A percentile compares a stretch with the other conserved stretches of the same genome.
phyloP scores from a whole-genome alignment of 2,113 vertebrate genomes.

The Vicugna pacos region DNA sequence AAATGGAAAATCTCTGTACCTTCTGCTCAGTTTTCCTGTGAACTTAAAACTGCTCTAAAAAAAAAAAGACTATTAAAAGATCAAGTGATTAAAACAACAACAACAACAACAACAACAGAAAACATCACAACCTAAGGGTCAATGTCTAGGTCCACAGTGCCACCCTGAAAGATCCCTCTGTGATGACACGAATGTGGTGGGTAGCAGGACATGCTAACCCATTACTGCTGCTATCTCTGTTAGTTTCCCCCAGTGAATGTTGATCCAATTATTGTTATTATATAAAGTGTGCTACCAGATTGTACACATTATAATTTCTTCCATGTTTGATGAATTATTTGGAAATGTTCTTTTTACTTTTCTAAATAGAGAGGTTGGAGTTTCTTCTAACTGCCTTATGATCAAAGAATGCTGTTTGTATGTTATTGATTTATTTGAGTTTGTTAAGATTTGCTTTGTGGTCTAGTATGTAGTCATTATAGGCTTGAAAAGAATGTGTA shows the following conservation, averaged over 20 bases:
- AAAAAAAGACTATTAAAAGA: not conserved
- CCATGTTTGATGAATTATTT: not conserved
- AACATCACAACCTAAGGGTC: not conserved
- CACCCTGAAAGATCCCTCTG: not conserved
- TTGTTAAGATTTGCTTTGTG: slow-evolving; percentile 1
- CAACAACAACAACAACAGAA: not conserved
- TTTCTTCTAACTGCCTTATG: not conserved
- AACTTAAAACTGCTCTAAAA: slow-evolving; percentile 11
- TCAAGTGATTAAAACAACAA: not conserved
- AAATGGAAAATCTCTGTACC: not conserved
- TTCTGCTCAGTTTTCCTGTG: not conserved
- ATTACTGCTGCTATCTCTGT: not conserved
- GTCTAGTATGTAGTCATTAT: not conserved
- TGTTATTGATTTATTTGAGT: not conserved
- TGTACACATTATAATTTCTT: not conserved
- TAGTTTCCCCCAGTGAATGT: not conserved
- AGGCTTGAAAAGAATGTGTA: not conserved
- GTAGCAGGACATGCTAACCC: not conserved
- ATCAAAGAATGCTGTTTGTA: not conserved
- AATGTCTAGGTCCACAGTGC: not conserved
- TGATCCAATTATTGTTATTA: not conserved
- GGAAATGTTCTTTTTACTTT: slow-evolving; percentile 5
- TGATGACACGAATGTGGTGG: not conserved
- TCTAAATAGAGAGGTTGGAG: not conserved
- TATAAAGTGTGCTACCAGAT: not conserved